phyloP scores from a whole-genome alignment of 2,888 invertebrate genomes.

The Boloria euphrosyne region DNA sequence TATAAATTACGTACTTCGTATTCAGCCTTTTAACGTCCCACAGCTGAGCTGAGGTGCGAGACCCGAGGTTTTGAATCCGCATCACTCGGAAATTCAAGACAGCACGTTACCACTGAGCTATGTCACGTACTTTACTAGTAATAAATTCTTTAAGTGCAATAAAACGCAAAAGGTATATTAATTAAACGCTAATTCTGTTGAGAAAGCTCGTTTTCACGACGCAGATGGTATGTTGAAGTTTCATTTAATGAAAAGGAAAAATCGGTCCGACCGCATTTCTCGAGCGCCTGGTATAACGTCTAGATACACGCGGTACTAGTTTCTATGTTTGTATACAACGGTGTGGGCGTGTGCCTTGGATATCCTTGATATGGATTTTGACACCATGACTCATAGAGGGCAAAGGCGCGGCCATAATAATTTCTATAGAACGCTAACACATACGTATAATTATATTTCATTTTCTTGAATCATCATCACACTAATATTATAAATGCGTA shows the following conservation, averaged over 20 bases:
- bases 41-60: no score
- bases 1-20: no score
- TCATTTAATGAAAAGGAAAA: conserved; percentile 12
- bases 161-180: neutral
- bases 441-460: neutral
- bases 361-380: conserved; percentile 43
- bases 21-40: no score
- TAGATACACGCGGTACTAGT: conserved; percentile 5
- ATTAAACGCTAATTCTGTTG: neutral
- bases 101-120: no score
- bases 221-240: conserved; percentile 6
- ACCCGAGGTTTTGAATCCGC: no score
- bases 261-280: conserved; percentile 16
- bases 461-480: no score
- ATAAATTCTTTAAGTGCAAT: no score
- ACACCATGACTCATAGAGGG: conserved; percentile 40
- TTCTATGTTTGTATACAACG: conserved; percentile 25
- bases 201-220: neutral
- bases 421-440: neutral
- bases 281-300: neutral
- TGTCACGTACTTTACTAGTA: no score
- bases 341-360: conserved; percentile 27
- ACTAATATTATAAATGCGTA: no score
- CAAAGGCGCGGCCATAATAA: conserved; percentile 25
- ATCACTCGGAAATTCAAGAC: no score